Evolutionary conservation across 2,888 invertebrate genomes (phyloP), one percentile per base, ranked within the genome.

Genomic region (Frankliniella intonsa): DNA sequence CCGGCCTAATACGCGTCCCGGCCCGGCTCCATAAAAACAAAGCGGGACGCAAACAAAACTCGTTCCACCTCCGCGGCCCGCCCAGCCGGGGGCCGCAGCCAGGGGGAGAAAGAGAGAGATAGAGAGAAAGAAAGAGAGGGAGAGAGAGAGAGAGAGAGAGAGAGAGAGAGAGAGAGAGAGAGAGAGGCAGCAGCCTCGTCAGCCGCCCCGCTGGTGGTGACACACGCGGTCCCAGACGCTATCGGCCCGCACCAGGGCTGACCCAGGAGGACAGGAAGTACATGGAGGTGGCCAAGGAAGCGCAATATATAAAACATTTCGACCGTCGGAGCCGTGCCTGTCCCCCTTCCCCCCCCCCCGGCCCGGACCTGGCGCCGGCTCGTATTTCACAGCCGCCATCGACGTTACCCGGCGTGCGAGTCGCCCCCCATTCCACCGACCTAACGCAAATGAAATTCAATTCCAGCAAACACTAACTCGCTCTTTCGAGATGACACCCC

Each of bases 161-260:
- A 55, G 55, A 55, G 55, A 55, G 55, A 55, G 55, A 55, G 55
- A 55, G 55, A 55, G 55, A 55, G 55, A 55, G 55, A 55, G 55
- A 55, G 55, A 55, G 55, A 55, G 55, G 55, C 55, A 55, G 55
- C 11, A 55, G 55, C 11, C 55, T 7, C 14, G 55, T 7, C 55
- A n/a, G n/a, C n/a, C n/a, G n/a, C n/a, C n/a, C n/a, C n/a, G n/a
- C 55, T 2, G 14, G 55, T 17, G 55, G 14, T 17, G 55, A 11
- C 55, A 17, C 55, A 17, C 55, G 55, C 55, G 14, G 55, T 17
- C 14, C 55, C 55, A 2, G 10, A 51, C 10, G 14, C 14, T 55
- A 55, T 55, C 55, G 55, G 14, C 55, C 8, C 55, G 55, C 55
- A 7, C 14, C 55, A 55, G 55, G 3, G n/a, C n/a, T 7, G 1